These are phyloP conservation scores for Orientallactaga bullata DNA, from an alignment of 2,113 vertebrate genomes.

Conservation along the genomic window DNA sequence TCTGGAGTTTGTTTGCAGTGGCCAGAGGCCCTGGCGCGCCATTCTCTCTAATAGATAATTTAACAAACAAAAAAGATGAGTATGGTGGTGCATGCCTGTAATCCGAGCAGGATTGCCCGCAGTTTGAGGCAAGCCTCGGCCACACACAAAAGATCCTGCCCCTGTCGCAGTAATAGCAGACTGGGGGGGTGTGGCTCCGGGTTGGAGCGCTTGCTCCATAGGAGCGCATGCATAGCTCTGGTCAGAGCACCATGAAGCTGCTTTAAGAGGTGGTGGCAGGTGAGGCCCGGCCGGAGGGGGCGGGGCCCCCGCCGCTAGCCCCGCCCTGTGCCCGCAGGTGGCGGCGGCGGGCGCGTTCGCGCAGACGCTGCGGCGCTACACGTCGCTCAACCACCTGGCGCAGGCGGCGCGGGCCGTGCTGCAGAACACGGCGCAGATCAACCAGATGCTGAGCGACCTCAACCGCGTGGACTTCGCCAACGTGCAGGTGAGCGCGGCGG, in stretches of 20 bases:
- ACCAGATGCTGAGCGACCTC: conserved; percentile 96
- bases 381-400: conserved; percentile 94
- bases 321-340: conserved; percentile 84
- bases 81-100: neutral
- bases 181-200: neutral
- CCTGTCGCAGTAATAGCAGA: neutral
- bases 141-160: neutral
- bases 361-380: conserved; percentile 94
- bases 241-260: neutral
- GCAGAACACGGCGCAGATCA: conserved; percentile 95
- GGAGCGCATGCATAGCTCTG: too few relatives aligned
- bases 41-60: too few relatives aligned
- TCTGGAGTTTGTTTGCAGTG: too few relatives aligned
- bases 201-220: too few relatives aligned
- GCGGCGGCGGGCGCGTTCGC: conserved; percentile 93
- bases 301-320: neutral
- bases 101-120: neutral
- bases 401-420: conserved; percentile 94
- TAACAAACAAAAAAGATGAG: too few relatives aligned
- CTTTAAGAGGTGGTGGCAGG: neutral
- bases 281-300: rapidly evolving
- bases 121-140: neutral
- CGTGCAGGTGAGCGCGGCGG: conserved; percentile 88
- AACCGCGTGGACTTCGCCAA: conserved; percentile 96
- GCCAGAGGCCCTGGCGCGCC: too few relatives aligned